Evolutionary conservation across 2,888 invertebrate genomes (phyloP).

Genomic region (Acanthosoma haemorrhoidale): DNA sequence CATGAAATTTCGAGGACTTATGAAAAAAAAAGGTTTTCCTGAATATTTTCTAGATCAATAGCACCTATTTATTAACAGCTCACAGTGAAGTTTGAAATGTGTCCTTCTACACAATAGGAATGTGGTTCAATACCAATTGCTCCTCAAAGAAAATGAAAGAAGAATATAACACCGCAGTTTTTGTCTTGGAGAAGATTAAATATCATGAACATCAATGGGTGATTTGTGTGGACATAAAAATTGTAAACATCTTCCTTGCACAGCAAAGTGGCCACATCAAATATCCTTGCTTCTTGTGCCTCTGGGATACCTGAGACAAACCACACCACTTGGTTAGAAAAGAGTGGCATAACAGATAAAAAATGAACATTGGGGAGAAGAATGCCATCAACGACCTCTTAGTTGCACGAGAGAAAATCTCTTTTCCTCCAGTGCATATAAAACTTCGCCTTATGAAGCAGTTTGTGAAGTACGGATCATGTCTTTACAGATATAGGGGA

Average conservation of each 20-base stretch:
- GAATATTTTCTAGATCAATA: conserved; percentile 39
- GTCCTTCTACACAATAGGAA: no score
- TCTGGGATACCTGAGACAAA: conserved; percentile 42
- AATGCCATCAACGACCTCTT: conserved; percentile 23
- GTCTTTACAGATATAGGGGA: background rate
- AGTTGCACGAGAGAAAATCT: no score
- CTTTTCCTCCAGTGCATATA: no score
- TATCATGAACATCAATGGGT: no score
- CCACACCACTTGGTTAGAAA: conserved; percentile 41
- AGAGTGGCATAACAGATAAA: conserved; percentile 36
- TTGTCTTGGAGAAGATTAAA: no score
- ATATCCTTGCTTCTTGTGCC: no score
- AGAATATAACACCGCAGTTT: conserved; percentile 36
- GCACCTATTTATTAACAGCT: conserved; percentile 43
- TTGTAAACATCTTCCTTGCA: conserved; percentile 41
- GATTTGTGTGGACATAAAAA: no score
- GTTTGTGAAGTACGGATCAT: background rate
- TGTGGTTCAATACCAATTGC: no score
- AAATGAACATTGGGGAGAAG: conserved; percentile 32
- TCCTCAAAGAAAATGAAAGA: conserved; percentile 42
- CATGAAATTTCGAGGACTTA: no score
- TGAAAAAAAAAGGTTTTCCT: conserved; percentile 21
- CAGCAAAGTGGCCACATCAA: no score
- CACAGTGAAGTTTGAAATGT: no score
- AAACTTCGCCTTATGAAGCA: no score